These are phyloP conservation scores for Odobenus rosmarus DNA, from an alignment of 2,113 vertebrate genomes.

Conservation along the genomic window DNA sequence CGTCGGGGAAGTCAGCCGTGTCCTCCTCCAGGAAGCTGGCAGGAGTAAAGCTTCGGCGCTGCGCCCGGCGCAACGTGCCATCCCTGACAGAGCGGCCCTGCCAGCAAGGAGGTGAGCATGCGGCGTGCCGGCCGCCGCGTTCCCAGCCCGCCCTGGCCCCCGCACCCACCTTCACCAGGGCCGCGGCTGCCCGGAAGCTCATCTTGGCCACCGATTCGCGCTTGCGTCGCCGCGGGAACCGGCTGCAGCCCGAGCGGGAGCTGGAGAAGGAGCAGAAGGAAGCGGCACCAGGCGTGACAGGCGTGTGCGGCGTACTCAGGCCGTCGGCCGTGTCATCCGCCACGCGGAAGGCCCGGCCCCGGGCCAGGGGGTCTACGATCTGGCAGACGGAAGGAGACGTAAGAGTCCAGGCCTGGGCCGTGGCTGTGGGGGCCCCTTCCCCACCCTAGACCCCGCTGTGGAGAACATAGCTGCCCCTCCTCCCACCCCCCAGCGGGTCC, in stretches of 20 bases:
- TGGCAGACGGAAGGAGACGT: slow-evolving; percentile 70
- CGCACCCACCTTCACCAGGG: slow-evolving; percentile 90
- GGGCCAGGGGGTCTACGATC: slow-evolving; percentile 97
- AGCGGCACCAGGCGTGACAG: slow-evolving; percentile 93
- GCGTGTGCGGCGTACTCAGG: slow-evolving; percentile 95
- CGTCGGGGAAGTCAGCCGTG: slow-evolving; percentile 94
- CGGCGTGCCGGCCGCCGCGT: fast-evolving
- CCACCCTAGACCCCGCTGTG: too few relatives aligned
- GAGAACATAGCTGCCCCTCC: not conserved
- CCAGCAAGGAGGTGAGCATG: not conserved
- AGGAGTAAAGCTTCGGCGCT: slow-evolving; percentile 95
- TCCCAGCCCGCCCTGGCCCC: not conserved
- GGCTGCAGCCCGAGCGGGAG: slow-evolving; percentile 96
- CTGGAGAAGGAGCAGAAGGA: slow-evolving; percentile 98
- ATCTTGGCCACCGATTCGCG: slow-evolving; percentile 98
- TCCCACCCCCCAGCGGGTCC: too few relatives aligned
- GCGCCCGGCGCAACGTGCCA: slow-evolving; percentile 87
- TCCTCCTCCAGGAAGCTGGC: slow-evolving; percentile 98
- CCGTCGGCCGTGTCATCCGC: slow-evolving; percentile 93
- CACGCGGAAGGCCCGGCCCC: slow-evolving; percentile 96
- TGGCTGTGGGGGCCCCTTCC: not conserved
- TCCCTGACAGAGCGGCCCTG: slow-evolving; percentile 95
- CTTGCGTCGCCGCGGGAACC: slow-evolving; percentile 94
- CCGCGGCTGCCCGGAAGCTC: slow-evolving; percentile 97
- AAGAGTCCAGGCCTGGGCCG: slow-evolving; percentile 6